phyloP scores from a whole-genome alignment of 2,113 vertebrate genomes.

The Corythoichthys haematopterus region DNA sequence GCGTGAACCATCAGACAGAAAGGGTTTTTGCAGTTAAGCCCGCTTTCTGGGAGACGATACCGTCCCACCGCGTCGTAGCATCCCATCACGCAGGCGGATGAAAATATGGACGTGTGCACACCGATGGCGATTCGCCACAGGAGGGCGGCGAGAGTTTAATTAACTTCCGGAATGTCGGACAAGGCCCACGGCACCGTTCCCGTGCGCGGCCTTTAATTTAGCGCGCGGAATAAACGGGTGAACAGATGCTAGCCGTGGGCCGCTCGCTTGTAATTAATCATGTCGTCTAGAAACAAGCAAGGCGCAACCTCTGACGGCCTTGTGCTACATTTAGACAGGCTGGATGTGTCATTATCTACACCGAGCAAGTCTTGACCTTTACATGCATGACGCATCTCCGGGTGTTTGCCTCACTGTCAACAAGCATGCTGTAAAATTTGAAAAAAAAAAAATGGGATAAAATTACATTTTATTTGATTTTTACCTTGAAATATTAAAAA shows the following conservation, averaged over 20 bases:
- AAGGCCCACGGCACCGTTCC: constrained; percentile 17
- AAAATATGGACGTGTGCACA: background rate
- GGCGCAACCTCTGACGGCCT: constrained; percentile 37
- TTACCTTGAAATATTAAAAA: no score
- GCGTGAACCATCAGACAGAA: constrained; percentile 1
- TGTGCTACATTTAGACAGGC: background rate
- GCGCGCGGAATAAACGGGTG: constrained; percentile 34
- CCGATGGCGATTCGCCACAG: constrained; percentile 14
- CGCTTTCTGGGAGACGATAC: constrained; percentile 18
- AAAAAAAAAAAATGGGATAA: background rate
- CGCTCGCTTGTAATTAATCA: constrained; percentile 49
- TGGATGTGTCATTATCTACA: background rate
- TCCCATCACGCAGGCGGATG: background rate
- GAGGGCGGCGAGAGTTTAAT: constrained; percentile 24
- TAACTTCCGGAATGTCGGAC: constrained; percentile 29
- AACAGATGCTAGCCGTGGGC: constrained; percentile 36
- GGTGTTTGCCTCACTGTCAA: background rate
- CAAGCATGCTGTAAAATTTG: background rate
- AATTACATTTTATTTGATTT: no score
- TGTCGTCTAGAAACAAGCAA: constrained; percentile 48
- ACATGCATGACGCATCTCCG: background rate
- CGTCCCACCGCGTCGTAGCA: constrained; percentile 28
- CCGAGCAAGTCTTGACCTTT: background rate
- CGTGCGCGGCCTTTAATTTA: constrained; percentile 38
- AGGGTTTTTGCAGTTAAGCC: constrained; percentile 38